Percentiles rank a stretch among this genome's conserved stretches.
These are phyloP conservation scores for Capra hircus DNA, from an alignment of 2,113 vertebrate species.

Conservation along the genomic window DNA sequence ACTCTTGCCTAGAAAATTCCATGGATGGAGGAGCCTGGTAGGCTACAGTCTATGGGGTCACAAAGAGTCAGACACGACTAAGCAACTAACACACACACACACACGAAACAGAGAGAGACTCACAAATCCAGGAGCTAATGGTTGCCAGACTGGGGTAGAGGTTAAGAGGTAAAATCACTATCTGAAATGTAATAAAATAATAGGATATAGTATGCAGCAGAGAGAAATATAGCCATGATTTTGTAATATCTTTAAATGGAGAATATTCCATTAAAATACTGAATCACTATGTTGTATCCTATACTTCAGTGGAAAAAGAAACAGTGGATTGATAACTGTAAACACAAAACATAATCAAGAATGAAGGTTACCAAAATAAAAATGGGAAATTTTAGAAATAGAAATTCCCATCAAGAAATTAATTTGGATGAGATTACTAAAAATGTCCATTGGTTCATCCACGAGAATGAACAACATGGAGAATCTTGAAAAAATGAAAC, in stretches of 20 bases:
- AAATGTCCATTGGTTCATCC: not conserved
- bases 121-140: not conserved
- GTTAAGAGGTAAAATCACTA: not conserved
- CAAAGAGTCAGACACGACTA: no score
- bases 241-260: not conserved
- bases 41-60: not conserved
- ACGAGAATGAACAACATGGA: not conserved
- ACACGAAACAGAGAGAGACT: not conserved
- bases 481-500: not conserved
- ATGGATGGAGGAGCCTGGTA: not conserved
- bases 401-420: not conserved
- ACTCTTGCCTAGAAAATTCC: not conserved
- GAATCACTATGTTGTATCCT: not conserved
- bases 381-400: not conserved
- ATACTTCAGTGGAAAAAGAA: not conserved
- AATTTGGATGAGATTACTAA: not conserved
- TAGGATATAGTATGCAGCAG: not conserved
- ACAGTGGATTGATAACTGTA: not conserved
- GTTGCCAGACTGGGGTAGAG: not conserved
- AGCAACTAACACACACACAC: not conserved
- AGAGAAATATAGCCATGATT: not conserved
- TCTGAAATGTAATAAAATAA: not conserved
- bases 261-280: not conserved
- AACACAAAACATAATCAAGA: not conserved
- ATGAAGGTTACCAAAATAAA: not conserved